Percentiles rank a stretch among this genome's conserved stretches.
phyloP scores from a whole-genome alignment of 2,797 vertebrate genomes.

The Acanthurus leucopareius region DNA sequence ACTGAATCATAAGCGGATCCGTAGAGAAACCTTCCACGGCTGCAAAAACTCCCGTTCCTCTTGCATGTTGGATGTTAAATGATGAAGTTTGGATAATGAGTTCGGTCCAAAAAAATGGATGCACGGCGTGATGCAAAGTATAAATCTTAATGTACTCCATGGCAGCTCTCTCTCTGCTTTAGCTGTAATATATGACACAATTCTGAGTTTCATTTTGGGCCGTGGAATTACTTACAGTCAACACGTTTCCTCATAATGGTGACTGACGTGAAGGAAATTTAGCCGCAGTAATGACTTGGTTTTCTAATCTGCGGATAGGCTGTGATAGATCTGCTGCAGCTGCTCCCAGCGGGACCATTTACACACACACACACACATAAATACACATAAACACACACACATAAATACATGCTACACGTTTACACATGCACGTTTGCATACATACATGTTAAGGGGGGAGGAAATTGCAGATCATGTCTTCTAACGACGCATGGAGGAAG shows the following conservation, averaged over 20 bases:
- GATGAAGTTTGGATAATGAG: slow-evolving; percentile 35
- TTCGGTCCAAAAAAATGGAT: slow-evolving; percentile 37
- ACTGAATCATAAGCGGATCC: not conserved
- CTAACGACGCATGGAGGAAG: slow-evolving; percentile 59
- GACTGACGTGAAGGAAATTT: slow-evolving; percentile 49
- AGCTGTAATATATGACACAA: slow-evolving; percentile 10
- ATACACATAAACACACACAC: too few relatives aligned
- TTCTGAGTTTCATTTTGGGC: slow-evolving; percentile 40
- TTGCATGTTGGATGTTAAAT: slow-evolving; percentile 1
- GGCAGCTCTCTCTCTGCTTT: slow-evolving; percentile 26
- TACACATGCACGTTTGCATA: too few relatives aligned
- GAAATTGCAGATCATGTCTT: slow-evolving; percentile 55
- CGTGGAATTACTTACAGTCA: slow-evolving; percentile 37
- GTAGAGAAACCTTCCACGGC: not conserved
- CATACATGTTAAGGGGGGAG: too few relatives aligned
- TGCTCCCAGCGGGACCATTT: not conserved
- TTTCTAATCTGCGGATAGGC: slow-evolving; percentile 46
- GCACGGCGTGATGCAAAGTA: not conserved
- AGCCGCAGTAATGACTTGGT: slow-evolving; percentile 41
- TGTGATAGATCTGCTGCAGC: slow-evolving; percentile 41
- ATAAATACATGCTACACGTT: not conserved
- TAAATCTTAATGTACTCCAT: slow-evolving; percentile 9
- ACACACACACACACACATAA: not conserved
- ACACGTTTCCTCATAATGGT: slow-evolving; percentile 38
- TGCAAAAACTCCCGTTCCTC: not conserved